phyloP scores from a whole-genome alignment of 2,888 invertebrate genomes.

The Choristoneura rosaceana region DNA sequence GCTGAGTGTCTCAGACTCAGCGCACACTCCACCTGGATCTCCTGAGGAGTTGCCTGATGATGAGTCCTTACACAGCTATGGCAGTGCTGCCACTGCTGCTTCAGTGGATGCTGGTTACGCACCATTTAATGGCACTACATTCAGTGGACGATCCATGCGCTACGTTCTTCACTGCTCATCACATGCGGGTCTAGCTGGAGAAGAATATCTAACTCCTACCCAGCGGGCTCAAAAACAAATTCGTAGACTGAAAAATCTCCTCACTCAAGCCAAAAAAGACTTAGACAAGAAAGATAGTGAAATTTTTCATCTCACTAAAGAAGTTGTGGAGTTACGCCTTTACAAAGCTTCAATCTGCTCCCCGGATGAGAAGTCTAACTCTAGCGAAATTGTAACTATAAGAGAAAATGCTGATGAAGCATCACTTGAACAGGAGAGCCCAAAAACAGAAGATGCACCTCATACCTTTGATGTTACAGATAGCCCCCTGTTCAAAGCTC shows the following conservation, averaged over 20 bases:
- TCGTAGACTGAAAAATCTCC: conserved; percentile 89
- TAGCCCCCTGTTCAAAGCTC: conserved; percentile 78
- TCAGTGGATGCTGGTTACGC: conserved; percentile 94
- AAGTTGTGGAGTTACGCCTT: conserved; percentile 92
- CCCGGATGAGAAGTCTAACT: conserved; percentile 92
- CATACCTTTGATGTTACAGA: conserved; percentile 79
- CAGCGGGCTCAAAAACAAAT: conserved; percentile 94
- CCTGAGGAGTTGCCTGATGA: conserved; percentile 89
- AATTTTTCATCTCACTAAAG: conserved; percentile 90
- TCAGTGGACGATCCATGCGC: conserved; percentile 89
- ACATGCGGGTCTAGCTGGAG: conserved; percentile 90
- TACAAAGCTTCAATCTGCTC: conserved; percentile 92
- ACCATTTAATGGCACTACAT: conserved; percentile 90
- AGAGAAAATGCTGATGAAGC: conserved; percentile 87
- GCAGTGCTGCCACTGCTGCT: conserved; percentile 91
- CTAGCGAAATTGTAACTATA: conserved; percentile 90
- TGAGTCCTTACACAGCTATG: conserved; percentile 92
- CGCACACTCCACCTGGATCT: conserved; percentile 87
- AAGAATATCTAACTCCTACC: conserved; percentile 95
- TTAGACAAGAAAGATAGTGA: conserved; percentile 93
- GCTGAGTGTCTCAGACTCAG: conserved; percentile 76
- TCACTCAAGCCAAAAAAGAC: conserved; percentile 90
- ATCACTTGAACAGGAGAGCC: conserved; percentile 66
- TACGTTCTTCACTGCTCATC: conserved; percentile 95
- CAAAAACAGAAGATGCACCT: conserved; percentile 71